Percentiles rank a stretch among this genome's conserved stretches.
phyloP scores from a whole-genome alignment of 2,797 vertebrate genomes.

The Rousettus madagascariensis region DNA sequence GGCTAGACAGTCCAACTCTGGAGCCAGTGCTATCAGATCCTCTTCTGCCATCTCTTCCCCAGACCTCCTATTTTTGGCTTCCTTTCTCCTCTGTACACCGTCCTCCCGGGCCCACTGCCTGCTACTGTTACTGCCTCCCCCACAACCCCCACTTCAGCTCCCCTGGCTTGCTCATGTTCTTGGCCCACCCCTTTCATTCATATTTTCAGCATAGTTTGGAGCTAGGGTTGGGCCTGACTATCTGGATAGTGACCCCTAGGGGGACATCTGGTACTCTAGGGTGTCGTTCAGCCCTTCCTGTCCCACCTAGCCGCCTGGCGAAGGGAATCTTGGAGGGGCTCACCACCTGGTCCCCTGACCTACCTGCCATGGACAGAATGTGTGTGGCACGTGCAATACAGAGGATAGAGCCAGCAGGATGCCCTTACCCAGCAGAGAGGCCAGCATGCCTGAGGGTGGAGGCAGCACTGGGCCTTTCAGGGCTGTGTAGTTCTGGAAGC shows the following conservation, averaged over 20 bases:
- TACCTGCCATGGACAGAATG: not conserved
- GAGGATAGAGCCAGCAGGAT: not conserved
- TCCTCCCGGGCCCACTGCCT: not conserved
- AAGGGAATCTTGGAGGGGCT: not conserved
- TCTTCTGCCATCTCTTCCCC: not conserved
- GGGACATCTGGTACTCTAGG: not conserved
- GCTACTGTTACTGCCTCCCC: not conserved
- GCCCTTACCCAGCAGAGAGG: not conserved
- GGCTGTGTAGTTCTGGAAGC: constrained; percentile 57
- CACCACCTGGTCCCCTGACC: not conserved
- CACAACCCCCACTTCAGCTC: too few species aligned
- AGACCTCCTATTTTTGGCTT: not conserved
- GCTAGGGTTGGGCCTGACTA: not conserved
- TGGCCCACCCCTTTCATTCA: not conserved
- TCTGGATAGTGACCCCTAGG: not conserved
- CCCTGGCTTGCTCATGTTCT: not conserved
- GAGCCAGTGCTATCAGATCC: not conserved
- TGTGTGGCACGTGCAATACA: not conserved
- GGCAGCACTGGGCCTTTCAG: not conserved
- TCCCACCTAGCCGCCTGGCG: not conserved
- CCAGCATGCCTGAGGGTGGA: not conserved
- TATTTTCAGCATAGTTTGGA: constrained; percentile 19
- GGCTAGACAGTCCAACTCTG: not conserved
- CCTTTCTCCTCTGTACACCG: not conserved
- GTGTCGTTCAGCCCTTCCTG: not conserved